These are phyloP conservation scores for Thomomys bottae DNA, from an alignment of 2,113 vertebrate genomes.

Conservation along the genomic window DNA sequence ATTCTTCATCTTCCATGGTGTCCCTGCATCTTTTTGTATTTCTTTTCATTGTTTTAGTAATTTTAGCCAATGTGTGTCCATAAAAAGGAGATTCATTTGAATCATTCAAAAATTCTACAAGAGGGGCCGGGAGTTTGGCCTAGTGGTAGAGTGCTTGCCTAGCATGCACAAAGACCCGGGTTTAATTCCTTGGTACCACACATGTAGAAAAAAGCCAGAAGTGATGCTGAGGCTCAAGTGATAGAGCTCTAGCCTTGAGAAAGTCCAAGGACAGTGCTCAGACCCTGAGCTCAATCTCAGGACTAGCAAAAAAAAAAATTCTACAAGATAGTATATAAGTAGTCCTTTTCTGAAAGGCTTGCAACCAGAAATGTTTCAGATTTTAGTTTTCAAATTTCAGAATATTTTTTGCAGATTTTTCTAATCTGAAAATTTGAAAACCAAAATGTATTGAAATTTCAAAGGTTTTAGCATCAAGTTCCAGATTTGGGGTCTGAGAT, in stretches of 20 bases:
- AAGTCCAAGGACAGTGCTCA: too few species aligned
- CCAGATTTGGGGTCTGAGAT: neutral
- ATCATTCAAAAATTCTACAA: neutral
- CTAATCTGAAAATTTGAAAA: neutral
- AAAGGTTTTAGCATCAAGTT: neutral
- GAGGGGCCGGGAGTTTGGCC: too few species aligned
- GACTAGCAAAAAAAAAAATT: too few species aligned
- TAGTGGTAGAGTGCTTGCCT: too few species aligned
- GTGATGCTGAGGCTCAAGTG: too few species aligned
- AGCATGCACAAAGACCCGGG: too few species aligned
- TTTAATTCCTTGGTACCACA: too few species aligned
- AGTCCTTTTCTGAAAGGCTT: neutral
- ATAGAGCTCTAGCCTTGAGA: too few species aligned
- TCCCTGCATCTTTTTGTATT: neutral
- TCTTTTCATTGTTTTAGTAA: neutral
- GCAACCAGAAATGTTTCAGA: neutral
- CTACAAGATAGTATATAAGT: neutral
- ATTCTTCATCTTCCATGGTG: neutral
- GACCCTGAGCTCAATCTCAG: too few species aligned
- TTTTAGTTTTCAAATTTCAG: neutral
- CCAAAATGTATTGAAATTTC: neutral
- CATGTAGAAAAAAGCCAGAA: too few species aligned
- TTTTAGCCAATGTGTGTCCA: neutral
- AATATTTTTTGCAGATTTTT: neutral
- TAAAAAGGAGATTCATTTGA: conserved; percentile 18